Conservation (phyloP, 2,888 invertebrate genomes). For the Allophyes oxyacanthae region DNA sequence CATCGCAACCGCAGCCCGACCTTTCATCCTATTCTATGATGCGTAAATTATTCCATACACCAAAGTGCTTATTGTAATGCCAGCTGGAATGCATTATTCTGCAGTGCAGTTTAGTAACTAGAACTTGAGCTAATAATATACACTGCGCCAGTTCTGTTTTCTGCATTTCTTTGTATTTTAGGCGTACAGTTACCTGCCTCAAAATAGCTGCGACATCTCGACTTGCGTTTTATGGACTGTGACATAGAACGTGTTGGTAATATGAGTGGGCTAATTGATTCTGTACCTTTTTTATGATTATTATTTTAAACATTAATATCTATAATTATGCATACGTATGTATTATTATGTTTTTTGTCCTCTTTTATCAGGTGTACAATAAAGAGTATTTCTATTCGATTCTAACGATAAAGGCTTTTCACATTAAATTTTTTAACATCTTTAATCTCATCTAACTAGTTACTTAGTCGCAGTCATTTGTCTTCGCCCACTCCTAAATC, state of each 20-base stretch:
- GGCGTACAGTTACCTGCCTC: conserved; percentile 37
- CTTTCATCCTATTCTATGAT: conserved; percentile 11
- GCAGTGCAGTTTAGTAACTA: conserved; percentile 58
- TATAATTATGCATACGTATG: too few relatives aligned
- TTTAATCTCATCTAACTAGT: too few relatives aligned
- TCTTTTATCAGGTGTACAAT: too few relatives aligned
- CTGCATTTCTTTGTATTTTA: conserved; percentile 61
- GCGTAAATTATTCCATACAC: conserved; percentile 15
- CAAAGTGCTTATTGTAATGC: conserved; percentile 18
- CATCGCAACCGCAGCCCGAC: not conserved
- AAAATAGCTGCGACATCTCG: conserved; percentile 37
- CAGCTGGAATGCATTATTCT: conserved; percentile 45
- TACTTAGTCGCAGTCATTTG: too few relatives aligned
- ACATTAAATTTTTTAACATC: too few relatives aligned
- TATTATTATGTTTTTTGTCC: too few relatives aligned
- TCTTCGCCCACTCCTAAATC: too few relatives aligned
- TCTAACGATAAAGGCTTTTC: too few relatives aligned
- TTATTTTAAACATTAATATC: too few relatives aligned
- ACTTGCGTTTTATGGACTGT: conserved; percentile 34
- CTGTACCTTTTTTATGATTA: too few relatives aligned
- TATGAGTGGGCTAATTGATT: conserved; percentile 29
- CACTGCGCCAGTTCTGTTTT: conserved; percentile 61
- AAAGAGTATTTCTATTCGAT: too few relatives aligned
- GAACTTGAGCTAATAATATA: conserved; percentile 66
- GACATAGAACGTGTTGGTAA: conserved; percentile 27